These are phyloP conservation scores for Tipula helvola DNA, from an alignment of 2,888 invertebrate species.

Conservation along the genomic window DNA sequence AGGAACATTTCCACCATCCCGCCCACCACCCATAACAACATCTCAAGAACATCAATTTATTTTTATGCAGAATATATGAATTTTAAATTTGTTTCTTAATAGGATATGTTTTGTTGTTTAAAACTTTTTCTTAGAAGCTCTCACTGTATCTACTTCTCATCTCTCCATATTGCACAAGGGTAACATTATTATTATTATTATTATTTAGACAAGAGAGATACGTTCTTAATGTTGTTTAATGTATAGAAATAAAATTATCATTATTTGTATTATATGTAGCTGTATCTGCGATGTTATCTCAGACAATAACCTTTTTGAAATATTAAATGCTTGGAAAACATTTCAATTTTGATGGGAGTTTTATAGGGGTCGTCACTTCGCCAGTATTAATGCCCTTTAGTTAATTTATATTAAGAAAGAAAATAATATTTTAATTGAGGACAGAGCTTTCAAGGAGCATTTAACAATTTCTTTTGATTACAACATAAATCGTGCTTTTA, in stretches of 20 bases:
- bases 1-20: background rate
- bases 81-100: background rate
- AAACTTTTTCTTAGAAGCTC: background rate
- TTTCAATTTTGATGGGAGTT: no score
- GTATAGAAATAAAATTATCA: background rate
- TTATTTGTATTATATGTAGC: background rate
- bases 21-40: background rate
- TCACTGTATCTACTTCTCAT: background rate
- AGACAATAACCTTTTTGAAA: no score
- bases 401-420: no score
- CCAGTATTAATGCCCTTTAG: no score
- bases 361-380: no score
- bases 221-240: background rate
- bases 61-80: background rate
- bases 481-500: no score
- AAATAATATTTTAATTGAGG: no score
- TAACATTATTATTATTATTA: background rate
- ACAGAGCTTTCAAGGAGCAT: no score
- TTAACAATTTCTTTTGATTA: no score
- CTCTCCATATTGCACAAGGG: background rate
- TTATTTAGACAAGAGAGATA: background rate
- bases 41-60: background rate
- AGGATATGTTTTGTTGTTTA: background rate
- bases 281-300: background rate
- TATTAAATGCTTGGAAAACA: no score